A percentile compares a stretch with the other conserved stretches of the same genome.
phyloP scores from a whole-genome alignment of 2,888 invertebrate species.

The Platycnemis pennipes region DNA sequence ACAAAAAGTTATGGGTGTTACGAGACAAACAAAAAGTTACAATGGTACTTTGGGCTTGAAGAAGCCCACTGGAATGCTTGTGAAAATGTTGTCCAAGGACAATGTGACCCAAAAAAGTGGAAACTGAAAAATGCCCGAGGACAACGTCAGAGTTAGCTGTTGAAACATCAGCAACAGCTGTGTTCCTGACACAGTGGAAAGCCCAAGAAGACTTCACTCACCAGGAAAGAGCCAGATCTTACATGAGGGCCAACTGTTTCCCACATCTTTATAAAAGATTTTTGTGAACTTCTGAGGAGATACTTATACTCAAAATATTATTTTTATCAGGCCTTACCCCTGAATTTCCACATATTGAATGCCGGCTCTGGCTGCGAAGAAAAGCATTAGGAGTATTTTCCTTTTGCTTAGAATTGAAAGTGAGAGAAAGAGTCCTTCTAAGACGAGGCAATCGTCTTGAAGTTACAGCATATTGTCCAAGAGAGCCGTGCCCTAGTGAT shows the following conservation, averaged over 20 bases:
- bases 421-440: slow-evolving; percentile 63
- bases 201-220: too few species aligned
- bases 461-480: neutral
- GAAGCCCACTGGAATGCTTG: too few species aligned
- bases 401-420: slow-evolving; percentile 45
- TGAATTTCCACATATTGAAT: slow-evolving; percentile 53
- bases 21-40: too few species aligned
- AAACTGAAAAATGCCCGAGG: too few species aligned
- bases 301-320: neutral
- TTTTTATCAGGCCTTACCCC: slow-evolving; percentile 41
- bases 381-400: slow-evolving; percentile 54
- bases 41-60: too few species aligned
- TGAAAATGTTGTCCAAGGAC: too few species aligned
- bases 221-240: too few species aligned
- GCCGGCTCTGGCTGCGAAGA: slow-evolving; percentile 63
- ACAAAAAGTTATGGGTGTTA: too few species aligned
- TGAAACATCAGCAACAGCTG: too few species aligned
- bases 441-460: slow-evolving; percentile 42
- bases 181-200: too few species aligned
- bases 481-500: slow-evolving; percentile 31
- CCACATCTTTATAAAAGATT: neutral
- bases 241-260: neutral
- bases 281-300: neutral
- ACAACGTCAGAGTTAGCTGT: too few species aligned
- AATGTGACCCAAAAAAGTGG: too few species aligned